Percentiles rank a stretch among this genome's conserved stretches.
phyloP scores from a whole-genome alignment of 2,113 vertebrate genomes.

The Ovis aries region DNA sequence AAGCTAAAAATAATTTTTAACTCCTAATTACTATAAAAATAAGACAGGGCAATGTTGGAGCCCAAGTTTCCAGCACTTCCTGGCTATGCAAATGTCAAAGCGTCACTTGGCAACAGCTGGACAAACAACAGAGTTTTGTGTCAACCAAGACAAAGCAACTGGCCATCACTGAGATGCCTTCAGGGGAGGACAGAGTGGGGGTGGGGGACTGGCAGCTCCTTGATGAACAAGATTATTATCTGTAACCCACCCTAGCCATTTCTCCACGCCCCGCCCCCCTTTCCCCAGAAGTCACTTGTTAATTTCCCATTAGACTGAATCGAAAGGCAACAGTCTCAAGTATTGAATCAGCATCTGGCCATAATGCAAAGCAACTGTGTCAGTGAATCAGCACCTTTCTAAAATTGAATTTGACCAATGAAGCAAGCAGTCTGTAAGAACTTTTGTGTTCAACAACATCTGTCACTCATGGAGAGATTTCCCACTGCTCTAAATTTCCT shows the following conservation, averaged over 20 bases:
- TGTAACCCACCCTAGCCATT: neutral
- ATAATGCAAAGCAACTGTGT: conserved; percentile 23
- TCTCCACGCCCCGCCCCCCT: neutral
- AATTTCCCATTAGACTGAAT: conserved; percentile 39
- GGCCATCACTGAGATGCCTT: conserved; percentile 24
- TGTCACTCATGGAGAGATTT: conserved; percentile 38
- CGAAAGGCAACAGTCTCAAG: conserved; percentile 44
- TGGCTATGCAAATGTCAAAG: conserved; percentile 64
- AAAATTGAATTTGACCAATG: conserved; percentile 43
- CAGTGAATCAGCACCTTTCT: conserved; percentile 14
- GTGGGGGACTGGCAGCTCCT: neutral
- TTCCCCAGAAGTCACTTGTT: conserved; percentile 19
- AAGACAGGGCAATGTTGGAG: conserved; percentile 13
- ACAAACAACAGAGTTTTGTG: conserved; percentile 64
- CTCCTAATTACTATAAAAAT: conserved; percentile 62
- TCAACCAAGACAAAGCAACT: conserved; percentile 55
- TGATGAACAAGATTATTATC: conserved; percentile 25
- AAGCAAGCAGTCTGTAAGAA: conserved; percentile 35
- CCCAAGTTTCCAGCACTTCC: conserved; percentile 68
- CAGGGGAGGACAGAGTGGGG: neutral
- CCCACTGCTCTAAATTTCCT: neutral
- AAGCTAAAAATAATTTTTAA: conserved; percentile 72
- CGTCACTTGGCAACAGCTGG: conserved; percentile 68
- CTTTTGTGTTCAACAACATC: conserved; percentile 42
- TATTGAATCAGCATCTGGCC: conserved; percentile 39